Base-by-base conservation (phyloP, 2,888 invertebrate genomes). In the Eristalinus aeneus region DNA sequence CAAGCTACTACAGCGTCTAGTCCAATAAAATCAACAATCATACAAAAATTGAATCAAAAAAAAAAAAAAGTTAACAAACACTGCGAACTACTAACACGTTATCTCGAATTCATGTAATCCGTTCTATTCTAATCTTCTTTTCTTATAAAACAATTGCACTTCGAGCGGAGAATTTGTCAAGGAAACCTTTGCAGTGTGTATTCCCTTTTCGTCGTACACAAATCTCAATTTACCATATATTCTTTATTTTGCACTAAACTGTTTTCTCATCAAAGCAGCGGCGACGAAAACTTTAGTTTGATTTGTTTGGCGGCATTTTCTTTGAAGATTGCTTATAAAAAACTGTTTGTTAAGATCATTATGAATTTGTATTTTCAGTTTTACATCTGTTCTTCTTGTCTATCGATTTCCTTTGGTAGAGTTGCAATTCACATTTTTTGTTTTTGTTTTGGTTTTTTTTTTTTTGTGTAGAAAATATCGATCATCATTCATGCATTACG, bases 71-170 rank as follows among this genome's bases (percentile, higher is more conserved):
- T 27, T 27, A 27, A 27, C 27, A 27, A n/a, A 16, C 39, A 12
- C 12, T 39, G 12, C 39, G 12, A 4, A 16, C 46, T 46, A 16
- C 46, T 8, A n/a, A 8, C 46, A 39, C 39, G 16, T 16, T 46
- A 27, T n/a, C 11, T 46, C 46, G 46, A 46, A 39, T 56, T 56
- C 12, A 27, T 56, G 2, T 56, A 23, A 56, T 23, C n/a, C 56
- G 56, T 22, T 56, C 12, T 20, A 1, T 56, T 8, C 36, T 71
- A 64, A 61, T 31, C 46, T 69, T 32, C 9, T 64, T 64, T 81
- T 67, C 9, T 32, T 20, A 71, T 58, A 61, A 39, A 31, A 76
- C 73, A 85, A 85, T 85, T 85, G 85, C 85, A 81, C 85, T 81
- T 85, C 10, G 53, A 76, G 75, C 76, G 73, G 32, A 68, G 56